phyloP scores from a whole-genome alignment of 2,888 invertebrate genomes.

The Amphiduros pacificus region DNA sequence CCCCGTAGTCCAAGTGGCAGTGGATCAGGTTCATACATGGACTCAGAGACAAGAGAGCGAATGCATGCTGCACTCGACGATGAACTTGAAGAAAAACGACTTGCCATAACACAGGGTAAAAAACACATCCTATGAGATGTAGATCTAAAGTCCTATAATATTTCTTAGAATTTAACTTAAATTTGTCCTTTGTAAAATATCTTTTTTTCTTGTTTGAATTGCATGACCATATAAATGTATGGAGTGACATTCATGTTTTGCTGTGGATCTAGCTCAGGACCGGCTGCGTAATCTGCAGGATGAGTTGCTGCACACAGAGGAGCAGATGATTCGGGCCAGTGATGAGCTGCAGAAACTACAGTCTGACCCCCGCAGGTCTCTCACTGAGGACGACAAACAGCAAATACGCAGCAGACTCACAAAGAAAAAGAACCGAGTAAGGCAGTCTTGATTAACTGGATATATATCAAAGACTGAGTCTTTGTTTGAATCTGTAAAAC shows the following conservation, averaged over 20 bases:
- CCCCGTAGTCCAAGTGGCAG: not conserved
- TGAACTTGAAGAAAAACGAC: slow-evolving; percentile 45
- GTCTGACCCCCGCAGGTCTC: slow-evolving; percentile 34
- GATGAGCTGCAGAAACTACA: slow-evolving; percentile 47
- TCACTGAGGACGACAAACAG: slow-evolving; percentile 47
- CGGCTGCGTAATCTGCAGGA: slow-evolving; percentile 40
- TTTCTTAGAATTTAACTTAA: too few species aligned
- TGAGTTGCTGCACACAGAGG: slow-evolving; percentile 43
- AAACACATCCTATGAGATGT: not conserved
- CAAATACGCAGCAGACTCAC: slow-evolving; percentile 44
- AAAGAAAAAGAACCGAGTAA: slow-evolving; percentile 49
- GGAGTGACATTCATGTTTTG: too few species aligned
- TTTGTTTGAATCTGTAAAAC: too few species aligned
- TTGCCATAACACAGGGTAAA: slow-evolving; percentile 44
- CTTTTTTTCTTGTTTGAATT: too few species aligned
- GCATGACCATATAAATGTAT: too few species aligned
- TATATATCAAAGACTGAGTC: too few species aligned
- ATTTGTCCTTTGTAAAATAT: too few species aligned
- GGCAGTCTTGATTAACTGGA: slow-evolving; percentile 9
- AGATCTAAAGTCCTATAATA: too few species aligned
- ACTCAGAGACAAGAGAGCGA: slow-evolving; percentile 23
- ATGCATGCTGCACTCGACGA: slow-evolving; percentile 39
- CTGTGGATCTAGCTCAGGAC: slow-evolving; percentile 46
- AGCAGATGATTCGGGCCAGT: slow-evolving; percentile 42
- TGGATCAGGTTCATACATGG: not conserved